These are phyloP conservation scores for Anastrepha obliqua DNA, from an alignment of 1,140 invertebrate species.

Conservation along the genomic window DNA sequence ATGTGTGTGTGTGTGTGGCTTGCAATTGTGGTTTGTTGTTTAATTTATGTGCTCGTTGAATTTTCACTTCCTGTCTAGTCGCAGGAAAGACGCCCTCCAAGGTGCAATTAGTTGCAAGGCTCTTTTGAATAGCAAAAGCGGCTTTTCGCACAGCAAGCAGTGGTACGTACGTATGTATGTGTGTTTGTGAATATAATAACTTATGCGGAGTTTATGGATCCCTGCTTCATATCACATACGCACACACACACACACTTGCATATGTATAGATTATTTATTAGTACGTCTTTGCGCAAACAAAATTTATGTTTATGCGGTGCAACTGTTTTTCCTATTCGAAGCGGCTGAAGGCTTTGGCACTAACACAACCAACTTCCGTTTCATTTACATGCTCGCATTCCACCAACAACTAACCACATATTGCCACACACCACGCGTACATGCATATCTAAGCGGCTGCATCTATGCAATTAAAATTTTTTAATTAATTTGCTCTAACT, in stretches of 20 bases:
- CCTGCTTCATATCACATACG: not conserved
- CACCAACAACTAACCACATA: not conserved
- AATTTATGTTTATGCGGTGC: conserved; percentile 41
- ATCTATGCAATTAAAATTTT: not conserved
- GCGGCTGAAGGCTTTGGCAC: not conserved
- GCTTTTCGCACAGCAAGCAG: not conserved
- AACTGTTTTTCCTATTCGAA: not conserved
- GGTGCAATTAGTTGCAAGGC: conserved; percentile 47
- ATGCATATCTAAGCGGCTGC: too few relatives aligned
- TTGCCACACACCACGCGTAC: too few relatives aligned
- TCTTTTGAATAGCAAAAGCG: not conserved
- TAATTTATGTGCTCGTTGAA: conserved; percentile 53
- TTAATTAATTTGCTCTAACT: conserved; percentile 13
- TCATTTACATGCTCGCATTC: not conserved
- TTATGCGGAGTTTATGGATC: not conserved
- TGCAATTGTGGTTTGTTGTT: conserved; percentile 27
- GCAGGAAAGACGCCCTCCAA: conserved; percentile 47
- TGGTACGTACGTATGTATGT: not conserved
- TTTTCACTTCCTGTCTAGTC: conserved; percentile 53
- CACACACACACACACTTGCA: not conserved
- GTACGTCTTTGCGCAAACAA: not conserved
- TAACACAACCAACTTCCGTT: not conserved
- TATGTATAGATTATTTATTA: conserved; percentile 11
- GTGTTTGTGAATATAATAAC: not conserved
- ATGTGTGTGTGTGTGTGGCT: not conserved